Percentiles rank a stretch among this genome's conserved stretches.
These are phyloP conservation scores for Zingel zingel DNA, from an alignment of 2,113 vertebrate genomes.

Conservation along the genomic window DNA sequence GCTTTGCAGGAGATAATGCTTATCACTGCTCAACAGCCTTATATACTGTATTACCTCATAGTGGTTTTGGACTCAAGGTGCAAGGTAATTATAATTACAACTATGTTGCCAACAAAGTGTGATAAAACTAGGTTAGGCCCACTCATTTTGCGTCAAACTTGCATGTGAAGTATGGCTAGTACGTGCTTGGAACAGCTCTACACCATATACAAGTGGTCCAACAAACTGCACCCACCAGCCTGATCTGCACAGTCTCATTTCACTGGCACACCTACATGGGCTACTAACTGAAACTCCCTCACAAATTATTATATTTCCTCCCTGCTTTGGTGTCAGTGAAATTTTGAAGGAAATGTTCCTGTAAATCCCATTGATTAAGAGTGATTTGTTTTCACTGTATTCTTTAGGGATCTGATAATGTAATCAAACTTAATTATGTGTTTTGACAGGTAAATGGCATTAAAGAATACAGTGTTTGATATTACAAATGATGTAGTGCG, in stretches of 20 bases:
- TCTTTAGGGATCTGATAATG: constrained; percentile 17
- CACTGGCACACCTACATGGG: constrained; percentile 40
- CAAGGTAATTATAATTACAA: constrained; percentile 51
- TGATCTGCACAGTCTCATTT: constrained; percentile 68
- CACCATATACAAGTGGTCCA: constrained; percentile 59
- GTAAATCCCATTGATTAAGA: constrained; percentile 33
- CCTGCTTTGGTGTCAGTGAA: constrained; percentile 27
- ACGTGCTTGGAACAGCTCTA: constrained; percentile 62
- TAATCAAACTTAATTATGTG: constrained; percentile 27
- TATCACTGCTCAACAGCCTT: constrained; percentile 79
- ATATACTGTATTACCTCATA: constrained; percentile 54
- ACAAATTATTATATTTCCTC: constrained; percentile 35
- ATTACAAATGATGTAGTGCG: constrained; percentile 10
- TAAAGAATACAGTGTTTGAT: constrained; percentile 14
- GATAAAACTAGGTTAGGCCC: constrained; percentile 46
- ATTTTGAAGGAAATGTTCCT: constrained; percentile 47
- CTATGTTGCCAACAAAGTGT: constrained; percentile 29
- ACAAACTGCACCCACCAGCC: constrained; percentile 47
- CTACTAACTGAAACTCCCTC: constrained; percentile 38
- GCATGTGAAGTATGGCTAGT: constrained; percentile 56
- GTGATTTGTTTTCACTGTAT: constrained; percentile 28
- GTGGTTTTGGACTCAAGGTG: constrained; percentile 54
- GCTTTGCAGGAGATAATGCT: constrained; percentile 78
- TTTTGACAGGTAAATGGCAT: constrained; percentile 39
- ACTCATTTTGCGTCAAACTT: constrained; percentile 54